Evolutionary conservation across 2,888 invertebrate species (phyloP).

Genomic region (Athalia cordata): DNA sequence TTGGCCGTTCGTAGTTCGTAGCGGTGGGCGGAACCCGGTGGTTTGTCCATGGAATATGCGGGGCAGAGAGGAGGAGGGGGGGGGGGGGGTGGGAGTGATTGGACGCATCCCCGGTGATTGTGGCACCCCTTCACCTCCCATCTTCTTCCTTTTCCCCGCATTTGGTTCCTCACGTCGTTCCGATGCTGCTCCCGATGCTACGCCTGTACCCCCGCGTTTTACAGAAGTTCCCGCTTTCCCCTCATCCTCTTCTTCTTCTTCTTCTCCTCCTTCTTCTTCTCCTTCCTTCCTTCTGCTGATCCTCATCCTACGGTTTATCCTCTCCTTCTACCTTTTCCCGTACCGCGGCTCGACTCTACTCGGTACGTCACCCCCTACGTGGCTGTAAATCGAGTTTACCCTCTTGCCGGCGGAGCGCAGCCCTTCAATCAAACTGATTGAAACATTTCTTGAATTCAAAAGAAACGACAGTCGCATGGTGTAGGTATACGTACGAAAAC

Average conservation of each 20-base stretch:
- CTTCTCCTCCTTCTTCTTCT: too few relatives aligned
- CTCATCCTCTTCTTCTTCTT: too few relatives aligned
- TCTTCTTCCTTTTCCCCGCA: conserved; percentile 55
- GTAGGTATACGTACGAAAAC: not conserved
- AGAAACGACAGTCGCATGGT: conserved; percentile 69
- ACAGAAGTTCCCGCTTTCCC: too few relatives aligned
- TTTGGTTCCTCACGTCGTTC: conserved; percentile 42
- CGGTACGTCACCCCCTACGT: conserved; percentile 61
- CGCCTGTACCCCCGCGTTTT: too few relatives aligned
- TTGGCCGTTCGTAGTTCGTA: conserved; percentile 51
- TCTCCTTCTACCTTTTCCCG: conserved; percentile 49
- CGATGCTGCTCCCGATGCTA: conserved; percentile 49
- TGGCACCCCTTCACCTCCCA: conserved; percentile 65
- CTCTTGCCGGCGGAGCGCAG: conserved; percentile 71
- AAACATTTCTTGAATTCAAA: conserved; percentile 74
- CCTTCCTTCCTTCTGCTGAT: too few relatives aligned
- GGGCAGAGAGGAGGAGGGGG: not conserved
- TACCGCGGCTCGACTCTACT: conserved; percentile 49
- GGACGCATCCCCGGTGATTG: conserved; percentile 73
- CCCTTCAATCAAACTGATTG: conserved; percentile 74
- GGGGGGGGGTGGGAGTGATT: conserved; percentile 66
- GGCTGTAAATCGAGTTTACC: conserved; percentile 74
- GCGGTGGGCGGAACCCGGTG: conserved; percentile 27
- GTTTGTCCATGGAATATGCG: conserved; percentile 52
- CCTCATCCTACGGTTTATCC: too few relatives aligned